These are phyloP conservation scores for Platynereis dumerilii DNA, from an alignment of 2,888 invertebrate species.

Conservation along the genomic window DNA sequence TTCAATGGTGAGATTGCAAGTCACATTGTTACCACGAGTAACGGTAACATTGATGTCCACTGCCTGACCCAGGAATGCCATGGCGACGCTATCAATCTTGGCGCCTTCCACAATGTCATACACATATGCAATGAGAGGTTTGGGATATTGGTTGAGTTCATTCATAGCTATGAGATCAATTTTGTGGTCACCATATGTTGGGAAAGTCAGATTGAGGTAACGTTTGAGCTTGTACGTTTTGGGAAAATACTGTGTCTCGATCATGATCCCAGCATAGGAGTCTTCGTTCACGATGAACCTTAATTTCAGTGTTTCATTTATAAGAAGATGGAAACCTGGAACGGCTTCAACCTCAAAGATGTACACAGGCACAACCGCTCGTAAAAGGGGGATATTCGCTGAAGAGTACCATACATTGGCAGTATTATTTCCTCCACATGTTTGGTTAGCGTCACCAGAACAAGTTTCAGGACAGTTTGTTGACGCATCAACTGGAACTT, in stretches of 20 bases:
- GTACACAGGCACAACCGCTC: background rate
- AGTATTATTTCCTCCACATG: background rate
- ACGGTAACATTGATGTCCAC: background rate
- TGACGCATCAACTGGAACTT: no score
- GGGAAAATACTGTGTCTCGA: background rate
- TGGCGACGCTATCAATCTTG: background rate
- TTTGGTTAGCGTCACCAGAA: background rate
- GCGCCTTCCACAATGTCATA: background rate
- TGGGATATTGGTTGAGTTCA: background rate
- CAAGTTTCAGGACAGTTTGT: background rate
- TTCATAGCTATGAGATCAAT: background rate
- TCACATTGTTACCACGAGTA: conserved; percentile 2
- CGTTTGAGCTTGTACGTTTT: conserved; percentile 4
- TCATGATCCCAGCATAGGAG: background rate
- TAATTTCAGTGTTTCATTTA: conserved; percentile 5
- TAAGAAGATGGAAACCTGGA: background rate
- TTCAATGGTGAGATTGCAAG: background rate
- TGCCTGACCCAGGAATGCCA: background rate
- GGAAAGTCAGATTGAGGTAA: background rate
- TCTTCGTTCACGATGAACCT: background rate
- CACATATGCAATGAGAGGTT: background rate
- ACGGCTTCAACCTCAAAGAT: background rate
- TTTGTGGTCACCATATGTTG: background rate
- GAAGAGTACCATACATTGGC: background rate
- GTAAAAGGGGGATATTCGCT: background rate